Evolutionary conservation across 2,797 vertebrate species (phyloP).

Genomic region (Limosa lapponica): DNA sequence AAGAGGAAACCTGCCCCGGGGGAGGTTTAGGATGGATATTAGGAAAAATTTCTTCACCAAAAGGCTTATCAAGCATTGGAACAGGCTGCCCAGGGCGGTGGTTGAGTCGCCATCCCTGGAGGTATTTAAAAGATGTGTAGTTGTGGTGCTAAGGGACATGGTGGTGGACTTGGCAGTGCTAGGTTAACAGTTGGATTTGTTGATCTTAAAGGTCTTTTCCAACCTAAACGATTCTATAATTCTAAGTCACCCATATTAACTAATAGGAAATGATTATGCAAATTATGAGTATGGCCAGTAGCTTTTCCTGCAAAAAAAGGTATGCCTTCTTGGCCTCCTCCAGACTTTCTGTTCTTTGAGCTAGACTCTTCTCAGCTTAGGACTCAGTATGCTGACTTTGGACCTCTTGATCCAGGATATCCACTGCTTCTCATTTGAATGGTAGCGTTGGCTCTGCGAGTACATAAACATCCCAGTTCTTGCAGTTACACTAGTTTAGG

Average conservation of each 20-base stretch:
- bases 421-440: background rate
- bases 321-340: background rate
- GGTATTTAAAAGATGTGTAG: background rate
- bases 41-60: background rate
- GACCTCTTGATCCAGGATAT: background rate
- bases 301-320: background rate
- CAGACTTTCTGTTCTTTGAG: background rate
- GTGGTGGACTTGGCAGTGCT: background rate
- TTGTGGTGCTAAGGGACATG: background rate
- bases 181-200: background rate
- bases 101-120: background rate
- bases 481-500: background rate
- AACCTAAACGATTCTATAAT: background rate
- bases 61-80: background rate
- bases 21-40: background rate
- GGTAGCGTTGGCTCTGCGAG: background rate
- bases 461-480: background rate
- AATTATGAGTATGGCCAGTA: background rate
- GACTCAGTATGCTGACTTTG: background rate
- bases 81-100: background rate
- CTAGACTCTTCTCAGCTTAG: background rate
- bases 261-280: background rate
- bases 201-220: background rate
- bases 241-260: background rate
- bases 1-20: background rate